A percentile compares a stretch with the other conserved stretches of the same genome.
Evolutionary conservation across 2,113 vertebrate genomes (phyloP).

Genomic region (Pogonocichla stellata): DNA sequence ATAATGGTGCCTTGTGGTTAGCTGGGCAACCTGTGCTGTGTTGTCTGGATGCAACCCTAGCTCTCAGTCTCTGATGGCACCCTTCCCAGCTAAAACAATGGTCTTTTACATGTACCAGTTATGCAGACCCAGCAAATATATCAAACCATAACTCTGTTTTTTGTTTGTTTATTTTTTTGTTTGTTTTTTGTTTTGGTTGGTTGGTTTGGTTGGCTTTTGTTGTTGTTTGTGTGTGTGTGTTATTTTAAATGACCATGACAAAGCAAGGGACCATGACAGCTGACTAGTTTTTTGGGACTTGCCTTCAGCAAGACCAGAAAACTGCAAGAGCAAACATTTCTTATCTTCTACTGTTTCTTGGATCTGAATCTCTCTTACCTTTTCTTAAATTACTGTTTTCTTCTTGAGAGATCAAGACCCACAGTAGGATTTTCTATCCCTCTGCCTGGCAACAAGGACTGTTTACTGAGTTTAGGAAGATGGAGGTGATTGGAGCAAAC

Average conservation of each 20-base stretch:
- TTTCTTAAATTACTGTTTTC: neutral
- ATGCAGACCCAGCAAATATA: neutral
- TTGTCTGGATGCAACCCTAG: neutral
- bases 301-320: neutral
- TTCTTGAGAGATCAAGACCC: neutral
- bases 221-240: too few relatives aligned
- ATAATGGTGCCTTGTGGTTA: neutral
- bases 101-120: neutral
- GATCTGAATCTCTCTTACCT: neutral
- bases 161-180: neutral
- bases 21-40: neutral
- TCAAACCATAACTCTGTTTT: neutral
- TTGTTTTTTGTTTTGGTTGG: neutral
- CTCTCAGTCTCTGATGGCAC: neutral
- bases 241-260: neutral
- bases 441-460: neutral
- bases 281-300: neutral
- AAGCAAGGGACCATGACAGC: neutral
- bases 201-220: neutral
- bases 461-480: neutral
- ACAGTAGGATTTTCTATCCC: neutral
- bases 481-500: neutral
- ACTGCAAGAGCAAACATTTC: neutral
- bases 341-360: neutral
- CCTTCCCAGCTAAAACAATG: neutral